phyloP scores from a whole-genome alignment of 2,113 vertebrate species.

The Rhinichthys klamathensis region DNA sequence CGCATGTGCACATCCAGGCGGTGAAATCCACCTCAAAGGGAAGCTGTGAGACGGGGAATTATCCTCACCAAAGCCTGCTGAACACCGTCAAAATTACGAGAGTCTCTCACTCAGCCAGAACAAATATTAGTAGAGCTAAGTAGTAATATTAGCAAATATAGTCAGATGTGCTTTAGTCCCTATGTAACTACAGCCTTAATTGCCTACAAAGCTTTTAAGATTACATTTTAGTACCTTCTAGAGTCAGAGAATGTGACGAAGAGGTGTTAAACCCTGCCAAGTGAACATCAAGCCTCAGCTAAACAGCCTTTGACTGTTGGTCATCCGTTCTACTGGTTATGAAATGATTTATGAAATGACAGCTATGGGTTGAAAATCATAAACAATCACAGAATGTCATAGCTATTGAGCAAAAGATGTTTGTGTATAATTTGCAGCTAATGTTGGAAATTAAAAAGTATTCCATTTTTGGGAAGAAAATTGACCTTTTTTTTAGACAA shows the following conservation, averaged over 20 bases:
- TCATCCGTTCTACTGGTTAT: background rate
- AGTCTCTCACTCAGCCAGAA: conserved; percentile 40
- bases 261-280: background rate
- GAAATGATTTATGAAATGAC: too few relatives aligned
- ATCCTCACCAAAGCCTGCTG: conserved; percentile 35
- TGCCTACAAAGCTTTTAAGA: conserved; percentile 47
- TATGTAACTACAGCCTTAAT: conserved; percentile 43
- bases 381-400: too few relatives aligned
- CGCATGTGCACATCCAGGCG: conserved; percentile 25
- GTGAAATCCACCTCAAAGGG: conserved; percentile 35
- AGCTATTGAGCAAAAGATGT: too few relatives aligned
- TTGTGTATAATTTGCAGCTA: too few relatives aligned
- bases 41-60: conserved; percentile 31
- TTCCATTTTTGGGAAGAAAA: too few relatives aligned
- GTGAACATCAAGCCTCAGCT: background rate
- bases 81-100: conserved; percentile 36
- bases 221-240: conserved; percentile 47
- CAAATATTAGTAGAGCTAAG: conserved; percentile 62
- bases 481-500: too few relatives aligned
- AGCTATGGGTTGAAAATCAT: too few relatives aligned
- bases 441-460: too few relatives aligned
- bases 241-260: background rate
- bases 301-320: background rate
- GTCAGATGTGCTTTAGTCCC: conserved; percentile 40
- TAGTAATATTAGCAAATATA: conserved; percentile 59